Percentiles rank a stretch among this genome's conserved stretches.
phyloP scores from a whole-genome alignment of 2,113 vertebrate species.

The Porphyrio hochstetteri region DNA sequence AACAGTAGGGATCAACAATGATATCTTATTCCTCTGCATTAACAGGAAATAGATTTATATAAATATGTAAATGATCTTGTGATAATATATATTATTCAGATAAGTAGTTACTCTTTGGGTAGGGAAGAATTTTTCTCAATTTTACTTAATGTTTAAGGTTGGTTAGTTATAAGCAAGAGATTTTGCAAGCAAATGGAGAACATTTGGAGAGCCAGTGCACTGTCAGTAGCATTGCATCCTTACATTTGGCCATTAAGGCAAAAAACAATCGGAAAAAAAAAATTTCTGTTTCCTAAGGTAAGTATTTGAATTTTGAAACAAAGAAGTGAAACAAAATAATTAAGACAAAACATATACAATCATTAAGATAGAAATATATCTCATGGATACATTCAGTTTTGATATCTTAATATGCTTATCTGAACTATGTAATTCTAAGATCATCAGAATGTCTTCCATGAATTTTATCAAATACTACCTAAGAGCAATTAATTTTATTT shows the following conservation, averaged over 20 bases:
- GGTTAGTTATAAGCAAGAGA: neutral
- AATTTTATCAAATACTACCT: neutral
- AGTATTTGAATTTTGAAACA: neutral
- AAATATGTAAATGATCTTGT: neutral
- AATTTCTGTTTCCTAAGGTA: neutral
- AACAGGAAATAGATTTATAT: neutral
- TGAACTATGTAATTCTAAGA: neutral
- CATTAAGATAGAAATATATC: neutral
- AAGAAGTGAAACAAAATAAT: neutral
- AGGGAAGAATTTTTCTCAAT: neutral
- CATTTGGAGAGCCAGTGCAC: neutral
- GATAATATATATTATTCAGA: neutral
- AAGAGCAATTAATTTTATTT: neutral
- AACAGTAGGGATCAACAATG: neutral
- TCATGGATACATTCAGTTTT: neutral
- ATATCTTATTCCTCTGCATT: neutral
- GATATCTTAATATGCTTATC: neutral
- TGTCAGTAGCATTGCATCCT: neutral
- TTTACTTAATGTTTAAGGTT: neutral
- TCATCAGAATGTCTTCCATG: neutral
- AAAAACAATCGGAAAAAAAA: neutral
- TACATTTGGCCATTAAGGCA: neutral
- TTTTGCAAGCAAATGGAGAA: neutral
- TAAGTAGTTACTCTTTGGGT: neutral
- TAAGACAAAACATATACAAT: neutral